Conservation (phyloP, 2,888 invertebrate genomes). For the Ceramica pisi region DNA sequence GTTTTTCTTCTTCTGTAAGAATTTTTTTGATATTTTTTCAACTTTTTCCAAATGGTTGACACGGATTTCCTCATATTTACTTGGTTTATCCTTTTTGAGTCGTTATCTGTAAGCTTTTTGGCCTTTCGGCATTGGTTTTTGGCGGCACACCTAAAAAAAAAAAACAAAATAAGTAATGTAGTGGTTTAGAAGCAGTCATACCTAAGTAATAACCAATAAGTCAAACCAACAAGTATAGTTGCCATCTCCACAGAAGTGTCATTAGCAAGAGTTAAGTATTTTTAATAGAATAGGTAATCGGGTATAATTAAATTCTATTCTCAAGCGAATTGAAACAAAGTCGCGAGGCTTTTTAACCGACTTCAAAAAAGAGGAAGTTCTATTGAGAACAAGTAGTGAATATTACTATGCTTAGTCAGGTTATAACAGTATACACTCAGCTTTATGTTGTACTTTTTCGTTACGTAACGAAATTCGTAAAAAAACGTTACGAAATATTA, state of each 20-base stretch:
- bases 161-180: not conserved
- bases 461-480: constrained; percentile 10
- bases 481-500: constrained; percentile 8
- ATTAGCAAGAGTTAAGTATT: constrained; percentile 15
- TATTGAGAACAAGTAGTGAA: not conserved
- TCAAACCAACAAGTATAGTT: constrained; percentile 3
- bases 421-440: constrained; percentile 4
- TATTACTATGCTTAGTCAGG: constrained; percentile 9
- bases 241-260: constrained; percentile 9
- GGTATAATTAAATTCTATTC: constrained; percentile 12
- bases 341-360: constrained; percentile 5
- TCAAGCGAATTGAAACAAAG: constrained; percentile 14
- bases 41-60: constrained; percentile 2
- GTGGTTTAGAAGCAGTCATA: not conserved
- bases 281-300: constrained; percentile 7
- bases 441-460: constrained; percentile 15
- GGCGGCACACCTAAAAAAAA: constrained; percentile 1
- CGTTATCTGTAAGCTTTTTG: constrained; percentile 11
- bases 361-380: too few species aligned
- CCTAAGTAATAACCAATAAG: not conserved
- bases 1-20: constrained; percentile 45
- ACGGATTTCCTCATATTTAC: constrained; percentile 10
- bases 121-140: constrained; percentile 13
- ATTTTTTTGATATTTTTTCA: constrained; percentile 42
- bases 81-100: not conserved